A percentile compares a stretch with the other conserved stretches of the same genome.
These are phyloP conservation scores for Trichonephila clavipes DNA, from an alignment of 1,140 invertebrate genomes.

Conservation along the genomic window DNA sequence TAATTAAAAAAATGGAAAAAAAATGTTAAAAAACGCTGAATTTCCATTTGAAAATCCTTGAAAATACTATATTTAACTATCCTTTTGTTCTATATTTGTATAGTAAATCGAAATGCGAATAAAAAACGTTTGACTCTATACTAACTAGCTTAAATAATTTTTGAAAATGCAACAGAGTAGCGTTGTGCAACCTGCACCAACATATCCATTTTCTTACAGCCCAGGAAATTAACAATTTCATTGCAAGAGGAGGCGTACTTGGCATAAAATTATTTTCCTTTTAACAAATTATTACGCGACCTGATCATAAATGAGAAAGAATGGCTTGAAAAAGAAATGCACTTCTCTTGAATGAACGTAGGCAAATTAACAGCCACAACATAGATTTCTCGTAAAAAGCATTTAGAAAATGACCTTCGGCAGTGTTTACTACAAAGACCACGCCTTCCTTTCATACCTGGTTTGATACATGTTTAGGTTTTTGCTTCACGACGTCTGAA, in stretches of 20 bases:
- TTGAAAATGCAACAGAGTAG: too few species aligned
- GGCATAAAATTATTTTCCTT: conserved; percentile 2
- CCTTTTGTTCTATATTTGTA: too few species aligned
- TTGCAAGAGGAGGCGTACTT: background rate
- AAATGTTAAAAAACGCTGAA: too few species aligned
- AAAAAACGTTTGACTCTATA: too few species aligned
- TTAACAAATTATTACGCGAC: background rate
- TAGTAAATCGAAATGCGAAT: too few species aligned
- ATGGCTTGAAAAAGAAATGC: background rate
- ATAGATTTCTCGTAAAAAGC: conserved; percentile 42
- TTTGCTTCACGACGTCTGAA: background rate
- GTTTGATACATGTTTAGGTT: conserved; percentile 31
- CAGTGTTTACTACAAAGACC: conserved; percentile 21
- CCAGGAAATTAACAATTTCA: background rate
- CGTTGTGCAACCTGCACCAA: too few species aligned
- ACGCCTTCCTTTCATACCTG: conserved; percentile 35
- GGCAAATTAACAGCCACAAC: background rate
- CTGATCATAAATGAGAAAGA: background rate
- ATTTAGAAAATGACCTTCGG: conserved; percentile 2
- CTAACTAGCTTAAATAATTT: too few species aligned
- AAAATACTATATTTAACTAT: too few species aligned
- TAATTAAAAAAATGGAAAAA: too few species aligned
- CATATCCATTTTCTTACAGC: background rate
- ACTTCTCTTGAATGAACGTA: conserved; percentile 41
- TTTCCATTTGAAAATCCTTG: too few species aligned